A percentile compares a stretch with the other conserved stretches of the same genome.
phyloP scores from a whole-genome alignment of 2,888 invertebrate species.

The Bellardia bayeri region DNA sequence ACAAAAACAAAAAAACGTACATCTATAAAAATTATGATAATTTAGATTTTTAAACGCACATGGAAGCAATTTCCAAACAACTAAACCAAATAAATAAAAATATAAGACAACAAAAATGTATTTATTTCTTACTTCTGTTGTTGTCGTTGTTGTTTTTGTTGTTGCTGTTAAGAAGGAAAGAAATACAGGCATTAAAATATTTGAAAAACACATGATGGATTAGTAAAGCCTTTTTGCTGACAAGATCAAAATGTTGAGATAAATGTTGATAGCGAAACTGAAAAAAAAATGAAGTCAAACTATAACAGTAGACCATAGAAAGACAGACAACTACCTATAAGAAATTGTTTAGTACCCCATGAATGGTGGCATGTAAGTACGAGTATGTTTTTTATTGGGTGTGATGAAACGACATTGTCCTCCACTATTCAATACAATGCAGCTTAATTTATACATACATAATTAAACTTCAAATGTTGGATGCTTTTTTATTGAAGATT shows the following conservation, averaged over 20 bases:
- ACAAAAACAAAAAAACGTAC: not conserved
- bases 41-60: slow-evolving; percentile 72
- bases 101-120: slow-evolving; percentile 39
- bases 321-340: slow-evolving; percentile 4
- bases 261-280: slow-evolving; percentile 61
- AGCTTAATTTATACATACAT: too few relatives aligned
- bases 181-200: slow-evolving; percentile 27
- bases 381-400: slow-evolving; percentile 13
- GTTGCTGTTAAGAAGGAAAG: slow-evolving; percentile 13
- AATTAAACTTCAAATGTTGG: too few relatives aligned
- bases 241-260: slow-evolving; percentile 72
- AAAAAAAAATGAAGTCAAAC: slow-evolving; percentile 27
- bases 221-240: slow-evolving; percentile 70
- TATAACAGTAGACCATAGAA: slow-evolving; percentile 58
- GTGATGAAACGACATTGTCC: not conserved
- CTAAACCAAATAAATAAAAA: slow-evolving; percentile 52
- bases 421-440: not conserved
- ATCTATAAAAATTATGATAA: slow-evolving; percentile 67
- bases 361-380: slow-evolving; percentile 33
- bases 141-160: slow-evolving; percentile 1
- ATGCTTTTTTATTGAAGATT: too few relatives aligned
- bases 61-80: slow-evolving; percentile 60
- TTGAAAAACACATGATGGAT: slow-evolving; percentile 68
- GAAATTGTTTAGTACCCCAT: slow-evolving; percentile 51
- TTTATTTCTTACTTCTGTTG: slow-evolving; percentile 30